Percentiles rank a stretch among this genome's conserved stretches.
Evolutionary conservation across 2,113 vertebrate genomes (phyloP).

Genomic region (Tonatia bakeri): DNA sequence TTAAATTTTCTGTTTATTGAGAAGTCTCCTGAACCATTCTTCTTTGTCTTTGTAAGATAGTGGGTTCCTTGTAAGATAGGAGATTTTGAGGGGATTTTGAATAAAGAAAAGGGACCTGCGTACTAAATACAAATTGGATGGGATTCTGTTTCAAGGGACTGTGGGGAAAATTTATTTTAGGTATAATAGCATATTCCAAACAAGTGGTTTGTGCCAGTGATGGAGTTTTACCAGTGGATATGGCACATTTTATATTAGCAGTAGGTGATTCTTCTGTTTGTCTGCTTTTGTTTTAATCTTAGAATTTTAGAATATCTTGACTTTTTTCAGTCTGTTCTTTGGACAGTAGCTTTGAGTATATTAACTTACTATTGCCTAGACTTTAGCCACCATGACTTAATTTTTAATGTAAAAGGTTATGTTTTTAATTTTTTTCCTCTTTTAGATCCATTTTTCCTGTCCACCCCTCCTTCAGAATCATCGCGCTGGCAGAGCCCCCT

Average conservation of each 20-base stretch:
- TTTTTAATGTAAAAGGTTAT: constrained; percentile 11
- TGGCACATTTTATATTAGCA: neutral
- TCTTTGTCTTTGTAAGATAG: neutral
- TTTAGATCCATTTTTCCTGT: constrained; percentile 90
- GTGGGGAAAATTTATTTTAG: neutral
- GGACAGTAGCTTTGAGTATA: neutral
- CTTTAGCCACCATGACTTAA: neutral
- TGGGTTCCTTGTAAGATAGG: neutral
- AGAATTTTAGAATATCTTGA: neutral
- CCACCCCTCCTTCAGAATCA: constrained; percentile 93
- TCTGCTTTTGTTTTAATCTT: neutral
- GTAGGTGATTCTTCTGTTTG: neutral
- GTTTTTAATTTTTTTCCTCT: neutral
- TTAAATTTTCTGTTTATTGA: neutral
- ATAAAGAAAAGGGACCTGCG: neutral
- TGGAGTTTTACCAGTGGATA: neutral
- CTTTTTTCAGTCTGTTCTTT: neutral
- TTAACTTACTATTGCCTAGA: neutral
- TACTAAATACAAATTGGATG: neutral
- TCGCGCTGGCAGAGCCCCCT: constrained; percentile 95
- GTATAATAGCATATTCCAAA: neutral
- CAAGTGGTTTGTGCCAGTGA: neutral
- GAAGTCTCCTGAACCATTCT: neutral
- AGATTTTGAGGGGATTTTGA: neutral
- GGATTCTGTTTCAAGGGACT: neutral